Conservation (phyloP, 2,113 vertebrate species). For the Colaptes auratus region DNA sequence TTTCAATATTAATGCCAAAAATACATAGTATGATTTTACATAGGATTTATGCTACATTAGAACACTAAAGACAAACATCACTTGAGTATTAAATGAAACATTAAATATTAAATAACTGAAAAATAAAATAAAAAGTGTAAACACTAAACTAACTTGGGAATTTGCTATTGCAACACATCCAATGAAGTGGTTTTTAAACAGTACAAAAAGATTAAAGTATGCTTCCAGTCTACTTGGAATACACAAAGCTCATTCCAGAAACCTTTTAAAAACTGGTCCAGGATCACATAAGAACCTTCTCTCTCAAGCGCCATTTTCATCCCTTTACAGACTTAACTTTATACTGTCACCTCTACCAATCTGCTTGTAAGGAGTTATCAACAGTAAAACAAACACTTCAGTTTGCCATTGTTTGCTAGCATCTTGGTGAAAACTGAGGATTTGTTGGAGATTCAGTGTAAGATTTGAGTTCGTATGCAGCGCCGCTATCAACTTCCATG, state of each 20-base stretch:
- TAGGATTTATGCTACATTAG: conserved; percentile 96
- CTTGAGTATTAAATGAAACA: conserved; percentile 97
- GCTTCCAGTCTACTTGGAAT: conserved; percentile 91
- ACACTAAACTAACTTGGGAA: conserved; percentile 93
- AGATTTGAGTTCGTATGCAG: conserved; percentile 98
- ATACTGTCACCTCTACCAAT: conserved; percentile 36
- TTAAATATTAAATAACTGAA: conserved; percentile 99
- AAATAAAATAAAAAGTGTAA: conserved; percentile 95
- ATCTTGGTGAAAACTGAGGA: conserved; percentile 93
- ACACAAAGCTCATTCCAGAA: conserved; percentile 87
- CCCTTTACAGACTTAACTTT: conserved; percentile 55
- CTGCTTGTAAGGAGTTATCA: conserved; percentile 50
- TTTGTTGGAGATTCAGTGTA: conserved; percentile 95
- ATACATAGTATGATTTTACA: conserved; percentile 99
- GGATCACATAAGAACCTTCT: conserved; percentile 59
- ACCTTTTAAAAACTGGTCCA: conserved; percentile 78
- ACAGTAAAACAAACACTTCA: conserved; percentile 47
- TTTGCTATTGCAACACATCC: conserved; percentile 97
- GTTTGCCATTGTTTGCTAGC: conserved; percentile 76
- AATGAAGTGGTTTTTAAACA: conserved; percentile 96
- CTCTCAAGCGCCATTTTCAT: conserved; percentile 42
- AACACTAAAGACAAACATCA: conserved; percentile 94
- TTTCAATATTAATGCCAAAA: conserved; percentile 99
- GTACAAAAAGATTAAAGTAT: conserved; percentile 91
- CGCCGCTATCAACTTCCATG: conserved; percentile 99